A percentile compares a stretch with the other conserved stretches of the same genome.
Evolutionary conservation across 2,797 vertebrate genomes (phyloP).

Genomic region (Delichon dasypus): DNA sequence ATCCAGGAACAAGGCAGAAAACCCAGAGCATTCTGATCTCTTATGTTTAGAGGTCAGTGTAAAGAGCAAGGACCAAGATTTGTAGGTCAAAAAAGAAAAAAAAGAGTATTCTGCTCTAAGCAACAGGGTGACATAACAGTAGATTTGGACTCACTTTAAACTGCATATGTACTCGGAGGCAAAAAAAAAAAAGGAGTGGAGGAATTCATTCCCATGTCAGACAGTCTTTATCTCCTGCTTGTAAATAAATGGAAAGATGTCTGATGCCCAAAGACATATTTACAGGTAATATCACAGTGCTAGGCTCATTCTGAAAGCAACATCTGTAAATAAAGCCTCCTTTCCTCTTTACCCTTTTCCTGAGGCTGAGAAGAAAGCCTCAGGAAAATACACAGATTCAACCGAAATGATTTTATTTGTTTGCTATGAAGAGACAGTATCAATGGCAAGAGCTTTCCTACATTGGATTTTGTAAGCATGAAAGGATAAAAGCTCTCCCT

Average conservation of each 20-base stretch:
- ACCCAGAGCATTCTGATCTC: neutral
- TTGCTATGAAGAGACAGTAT: neutral
- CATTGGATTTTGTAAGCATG: neutral
- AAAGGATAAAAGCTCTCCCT: conserved; percentile 8
- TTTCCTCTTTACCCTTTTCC: neutral
- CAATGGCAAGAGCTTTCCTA: neutral
- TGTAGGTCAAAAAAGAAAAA: neutral
- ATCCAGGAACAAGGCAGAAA: neutral
- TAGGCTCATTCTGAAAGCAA: neutral
- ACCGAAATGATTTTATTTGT: neutral
- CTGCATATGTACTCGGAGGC: rapidly evolving
- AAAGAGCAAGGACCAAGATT: neutral
- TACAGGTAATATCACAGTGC: neutral
- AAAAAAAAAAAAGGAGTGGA: neutral
- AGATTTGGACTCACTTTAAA: neutral
- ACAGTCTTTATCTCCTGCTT: neutral
- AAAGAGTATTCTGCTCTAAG: neutral
- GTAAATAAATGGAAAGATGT: conserved; percentile 3
- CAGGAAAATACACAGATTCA: neutral
- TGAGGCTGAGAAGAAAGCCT: neutral
- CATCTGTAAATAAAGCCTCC: conserved; percentile 12
- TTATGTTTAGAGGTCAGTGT: neutral
- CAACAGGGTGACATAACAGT: neutral
- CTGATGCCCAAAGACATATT: neutral
- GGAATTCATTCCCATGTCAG: neutral